phyloP scores from a whole-genome alignment of 2,113 vertebrate species.

The Dunckerocampus dactyliophorus region DNA sequence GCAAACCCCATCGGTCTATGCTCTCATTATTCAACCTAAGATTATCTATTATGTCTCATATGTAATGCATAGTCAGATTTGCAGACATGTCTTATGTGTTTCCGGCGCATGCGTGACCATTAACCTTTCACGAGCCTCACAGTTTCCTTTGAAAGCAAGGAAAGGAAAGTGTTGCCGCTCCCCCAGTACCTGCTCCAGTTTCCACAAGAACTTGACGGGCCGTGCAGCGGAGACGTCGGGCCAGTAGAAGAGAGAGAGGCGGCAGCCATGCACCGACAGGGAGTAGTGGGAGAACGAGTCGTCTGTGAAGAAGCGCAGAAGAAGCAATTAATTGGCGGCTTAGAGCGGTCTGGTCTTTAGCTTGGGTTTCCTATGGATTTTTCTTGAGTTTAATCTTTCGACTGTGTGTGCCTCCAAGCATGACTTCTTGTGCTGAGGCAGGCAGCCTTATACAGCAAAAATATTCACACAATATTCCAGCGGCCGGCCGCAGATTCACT shows the following conservation, averaged over 20 bases:
- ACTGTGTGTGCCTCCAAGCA: background rate
- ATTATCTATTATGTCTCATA: too few relatives aligned
- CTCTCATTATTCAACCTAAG: too few relatives aligned
- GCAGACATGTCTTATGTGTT: background rate
- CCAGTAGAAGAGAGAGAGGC: conserved; percentile 96
- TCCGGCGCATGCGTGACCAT: background rate
- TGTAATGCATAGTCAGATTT: background rate
- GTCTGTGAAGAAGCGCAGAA: conserved; percentile 67
- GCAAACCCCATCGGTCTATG: too few relatives aligned
- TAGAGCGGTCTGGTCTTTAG: background rate
- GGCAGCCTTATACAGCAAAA: background rate
- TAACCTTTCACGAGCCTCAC: background rate
- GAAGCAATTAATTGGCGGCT: conserved; percentile 7
- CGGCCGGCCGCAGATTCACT: background rate
- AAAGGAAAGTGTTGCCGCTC: conserved; percentile 12
- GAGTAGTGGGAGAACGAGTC: conserved; percentile 95
- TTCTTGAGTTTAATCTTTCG: conserved; percentile 1
- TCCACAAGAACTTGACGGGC: conserved; percentile 97
- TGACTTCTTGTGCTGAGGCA: background rate
- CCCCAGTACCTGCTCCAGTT: conserved; percentile 88
- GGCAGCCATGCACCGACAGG: conserved; percentile 89
- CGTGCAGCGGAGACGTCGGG: conserved; percentile 86
- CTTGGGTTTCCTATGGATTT: conserved; percentile 5
- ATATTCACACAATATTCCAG: background rate
- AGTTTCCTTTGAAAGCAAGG: conserved; percentile 12